A percentile compares a stretch with the other conserved stretches of the same genome.
phyloP scores from a whole-genome alignment of 2,113 vertebrate genomes.

The Gorsachius goisagi region DNA sequence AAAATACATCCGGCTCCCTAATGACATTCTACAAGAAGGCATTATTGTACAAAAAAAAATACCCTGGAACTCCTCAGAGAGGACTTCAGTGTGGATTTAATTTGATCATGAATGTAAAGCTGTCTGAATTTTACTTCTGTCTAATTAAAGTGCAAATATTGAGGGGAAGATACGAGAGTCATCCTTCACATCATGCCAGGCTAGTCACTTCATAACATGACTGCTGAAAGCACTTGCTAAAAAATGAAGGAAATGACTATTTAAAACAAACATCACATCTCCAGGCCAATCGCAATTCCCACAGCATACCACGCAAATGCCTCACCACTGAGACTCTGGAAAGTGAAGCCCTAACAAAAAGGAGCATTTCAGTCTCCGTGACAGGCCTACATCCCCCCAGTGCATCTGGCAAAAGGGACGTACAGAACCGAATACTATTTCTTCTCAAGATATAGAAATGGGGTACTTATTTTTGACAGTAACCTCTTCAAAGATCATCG shows the following conservation, averaged over 20 bases:
- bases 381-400: background rate
- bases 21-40: background rate
- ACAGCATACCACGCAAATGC: fast-evolving
- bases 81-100: background rate
- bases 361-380: background rate
- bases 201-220: background rate
- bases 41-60: background rate
- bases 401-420: background rate
- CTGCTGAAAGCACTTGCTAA: background rate
- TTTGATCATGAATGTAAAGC: background rate
- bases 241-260: background rate
- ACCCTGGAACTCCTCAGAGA: background rate
- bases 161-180: background rate
- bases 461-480: background rate
- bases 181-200: background rate
- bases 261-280: background rate
- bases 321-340: fast-evolving
- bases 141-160: background rate
- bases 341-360: background rate
- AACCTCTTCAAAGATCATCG: background rate
- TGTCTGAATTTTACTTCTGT: background rate
- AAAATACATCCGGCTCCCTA: background rate
- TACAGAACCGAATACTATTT: background rate
- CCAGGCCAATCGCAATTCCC: background rate
- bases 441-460: background rate